A percentile compares a stretch with the other conserved stretches of the same genome.
Evolutionary conservation across 2,888 invertebrate genomes (phyloP).

Genomic region (Zygogramma bicolorata): DNA sequence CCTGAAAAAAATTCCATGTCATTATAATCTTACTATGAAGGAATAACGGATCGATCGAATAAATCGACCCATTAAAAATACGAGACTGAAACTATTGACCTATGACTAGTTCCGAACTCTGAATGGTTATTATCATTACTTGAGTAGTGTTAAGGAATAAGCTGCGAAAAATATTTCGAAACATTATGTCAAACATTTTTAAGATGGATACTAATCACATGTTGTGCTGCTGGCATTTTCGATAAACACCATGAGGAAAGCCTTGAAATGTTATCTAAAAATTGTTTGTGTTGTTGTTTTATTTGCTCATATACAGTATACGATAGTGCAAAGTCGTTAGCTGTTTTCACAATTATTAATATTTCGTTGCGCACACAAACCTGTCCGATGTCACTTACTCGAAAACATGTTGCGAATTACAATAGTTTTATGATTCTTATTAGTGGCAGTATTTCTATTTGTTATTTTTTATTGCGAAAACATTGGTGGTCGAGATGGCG

Average conservation of each 20-base stretch:
- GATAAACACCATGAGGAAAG: conserved; percentile 18
- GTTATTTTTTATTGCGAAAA: neutral
- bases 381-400: conserved; percentile 5
- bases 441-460: neutral
- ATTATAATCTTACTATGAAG: neutral
- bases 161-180: neutral
- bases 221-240: conserved; percentile 1
- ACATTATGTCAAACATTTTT: conserved; percentile 8
- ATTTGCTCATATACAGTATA: neutral
- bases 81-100: neutral
- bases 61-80: neutral
- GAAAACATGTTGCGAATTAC: conserved; percentile 5
- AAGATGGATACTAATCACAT: conserved; percentile 1
- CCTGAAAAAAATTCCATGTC: no score
- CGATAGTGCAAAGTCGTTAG: neutral
- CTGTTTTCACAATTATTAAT: conserved; percentile 15
- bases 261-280: conserved; percentile 21
- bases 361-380: neutral
- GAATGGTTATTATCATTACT: neutral
- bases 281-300: conserved; percentile 17
- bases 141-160: neutral
- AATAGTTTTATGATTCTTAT: conserved; percentile 14
- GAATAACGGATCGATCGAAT: neutral
- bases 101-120: conserved; percentile 14
- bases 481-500: no score